These are phyloP conservation scores for Metalampra italica DNA, from an alignment of 2,888 invertebrate genomes.

Conservation along the genomic window DNA sequence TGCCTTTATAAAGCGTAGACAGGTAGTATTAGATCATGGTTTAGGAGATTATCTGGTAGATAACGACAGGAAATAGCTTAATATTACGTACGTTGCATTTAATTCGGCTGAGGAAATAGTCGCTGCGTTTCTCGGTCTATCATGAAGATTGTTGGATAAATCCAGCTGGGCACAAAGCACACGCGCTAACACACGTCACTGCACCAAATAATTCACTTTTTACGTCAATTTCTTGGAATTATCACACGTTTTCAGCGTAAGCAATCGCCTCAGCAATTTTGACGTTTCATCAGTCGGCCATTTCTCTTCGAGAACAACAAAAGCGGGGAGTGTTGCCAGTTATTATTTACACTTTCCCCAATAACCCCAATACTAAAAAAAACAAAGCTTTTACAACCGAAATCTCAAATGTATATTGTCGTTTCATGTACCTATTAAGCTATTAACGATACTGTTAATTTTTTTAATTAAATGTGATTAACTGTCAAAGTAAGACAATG, in stretches of 20 bases:
- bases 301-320: conserved; percentile 65
- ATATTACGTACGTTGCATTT: conserved; percentile 66
- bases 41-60: background rate
- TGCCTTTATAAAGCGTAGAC: background rate
- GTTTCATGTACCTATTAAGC: no score
- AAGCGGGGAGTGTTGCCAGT: conserved; percentile 50
- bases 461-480: no score
- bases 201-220: conserved; percentile 29
- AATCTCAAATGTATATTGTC: no score
- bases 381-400: no score
- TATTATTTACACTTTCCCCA: background rate
- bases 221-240: conserved; percentile 34
- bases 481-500: no score
- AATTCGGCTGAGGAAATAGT: conserved; percentile 41
- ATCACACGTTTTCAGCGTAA: conserved; percentile 56
- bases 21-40: background rate
- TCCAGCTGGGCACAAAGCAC: conserved; percentile 26
- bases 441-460: no score
- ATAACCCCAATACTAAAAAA: background rate
- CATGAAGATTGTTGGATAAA: conserved; percentile 32
- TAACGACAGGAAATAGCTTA: conserved; percentile 19
- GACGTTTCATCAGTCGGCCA: conserved; percentile 68
- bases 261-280: conserved; percentile 57
- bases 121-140: conserved; percentile 31
- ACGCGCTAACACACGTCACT: conserved; percentile 43